Evolutionary conservation across 2,888 invertebrate genomes (phyloP), one percentile per base, ranked within the genome.

Genomic region (Teleogryllus oceanicus): DNA sequence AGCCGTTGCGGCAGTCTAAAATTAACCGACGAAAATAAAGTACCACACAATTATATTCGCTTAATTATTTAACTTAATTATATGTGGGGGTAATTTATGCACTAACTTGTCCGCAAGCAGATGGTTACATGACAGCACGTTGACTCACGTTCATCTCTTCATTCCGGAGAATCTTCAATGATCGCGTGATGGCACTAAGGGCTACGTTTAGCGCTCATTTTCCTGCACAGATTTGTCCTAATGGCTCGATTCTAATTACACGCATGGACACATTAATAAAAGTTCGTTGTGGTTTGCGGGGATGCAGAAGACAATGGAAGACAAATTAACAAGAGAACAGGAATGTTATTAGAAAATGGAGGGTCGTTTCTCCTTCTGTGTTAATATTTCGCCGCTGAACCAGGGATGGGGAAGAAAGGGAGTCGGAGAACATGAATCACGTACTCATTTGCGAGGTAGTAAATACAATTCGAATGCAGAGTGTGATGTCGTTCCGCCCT

Each of bases 31-130:
- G n/a, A 37, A 62, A 62, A 62, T 62, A 62, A 62, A 62, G 62
- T 62, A 62, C 62, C 62, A 62, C 62, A 62, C 62, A 62, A 62
- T 62, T 62, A 62, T 62, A 62, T 62, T 62, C 62, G 62, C 16
- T 62, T 62, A 62, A 62, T 62, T 62, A 62, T 62, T 62, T 62
- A 62, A 62, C 62, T 62, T 62, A 62, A 62, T 62, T 62, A 62
- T 62, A 62, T 62, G n/a, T 62, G 62, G 8, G n/a, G 1, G n/a
- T 62, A 62, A 62, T 62, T 62, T 62, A 62, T 62, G 62, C n/a
- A 18, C 16, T n/a, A 62, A 62, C 16, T 62, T 62, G 62, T 62
- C 62, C 62, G 62, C 62, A n/a, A 62, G 62, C 62, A 62, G 62
- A 62, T 62, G 62, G 13, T 62, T 62, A 18, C 62, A 62, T 62